Percentiles rank a stretch among this genome's conserved stretches.
phyloP scores from a whole-genome alignment of 1,140 invertebrate species.

The Meloidogyne exigua region DNA sequence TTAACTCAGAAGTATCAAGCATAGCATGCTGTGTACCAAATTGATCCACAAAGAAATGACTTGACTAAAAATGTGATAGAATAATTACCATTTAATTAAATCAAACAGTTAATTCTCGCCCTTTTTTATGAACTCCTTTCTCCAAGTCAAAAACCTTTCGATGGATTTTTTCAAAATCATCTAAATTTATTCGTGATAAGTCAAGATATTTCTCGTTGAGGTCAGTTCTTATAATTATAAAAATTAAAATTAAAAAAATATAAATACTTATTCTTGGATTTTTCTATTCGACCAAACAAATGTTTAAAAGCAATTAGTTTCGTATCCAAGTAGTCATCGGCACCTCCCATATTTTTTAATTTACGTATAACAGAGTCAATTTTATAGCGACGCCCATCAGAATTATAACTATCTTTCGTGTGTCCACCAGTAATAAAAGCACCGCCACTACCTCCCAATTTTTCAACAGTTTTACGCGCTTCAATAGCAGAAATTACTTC shows the following conservation, averaged over 20 bases:
- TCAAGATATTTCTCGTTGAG: not conserved
- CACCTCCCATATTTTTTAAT: conserved; percentile 33
- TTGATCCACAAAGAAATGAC: conserved; percentile 19
- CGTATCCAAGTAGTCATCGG: conserved; percentile 39
- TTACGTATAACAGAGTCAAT: conserved; percentile 33
- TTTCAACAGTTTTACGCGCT: conserved; percentile 39
- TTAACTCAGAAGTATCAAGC: conserved; percentile 22
- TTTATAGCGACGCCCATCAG: not conserved
- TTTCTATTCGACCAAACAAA: conserved; percentile 36
- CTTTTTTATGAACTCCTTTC: conserved; percentile 25
- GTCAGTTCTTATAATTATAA: not conserved
- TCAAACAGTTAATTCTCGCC: not conserved
- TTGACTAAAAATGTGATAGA: conserved; percentile 3
- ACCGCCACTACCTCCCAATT: conserved; percentile 43
- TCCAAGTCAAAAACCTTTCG: conserved; percentile 42
- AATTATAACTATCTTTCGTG: conserved; percentile 5
- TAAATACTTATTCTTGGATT: conserved; percentile 8
- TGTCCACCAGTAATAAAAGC: not conserved
- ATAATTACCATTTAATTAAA: not conserved
- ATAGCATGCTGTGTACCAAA: conserved; percentile 21
- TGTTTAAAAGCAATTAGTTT: conserved; percentile 46
- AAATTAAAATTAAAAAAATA: conserved; percentile 4
- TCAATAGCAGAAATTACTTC: conserved; percentile 33
- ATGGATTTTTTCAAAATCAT: conserved; percentile 10
- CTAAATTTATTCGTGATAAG: conserved; percentile 19